phyloP scores from a whole-genome alignment of 2,888 invertebrate genomes.

The Drosophila cracens region DNA sequence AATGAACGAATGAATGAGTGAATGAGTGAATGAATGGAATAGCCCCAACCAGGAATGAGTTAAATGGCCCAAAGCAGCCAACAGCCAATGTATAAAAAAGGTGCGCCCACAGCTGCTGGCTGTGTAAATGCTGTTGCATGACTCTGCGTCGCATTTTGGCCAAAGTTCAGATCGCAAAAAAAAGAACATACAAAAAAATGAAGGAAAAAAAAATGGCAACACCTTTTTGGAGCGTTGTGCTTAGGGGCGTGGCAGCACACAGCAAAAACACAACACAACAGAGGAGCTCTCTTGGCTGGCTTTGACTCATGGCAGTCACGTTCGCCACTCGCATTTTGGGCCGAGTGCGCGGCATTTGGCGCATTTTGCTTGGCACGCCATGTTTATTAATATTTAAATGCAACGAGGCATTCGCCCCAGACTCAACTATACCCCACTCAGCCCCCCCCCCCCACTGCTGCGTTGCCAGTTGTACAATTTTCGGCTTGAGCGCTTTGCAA shows the following conservation, averaged over 20 bases:
- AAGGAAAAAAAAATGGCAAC: constrained; percentile 45
- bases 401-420: constrained; percentile 74
- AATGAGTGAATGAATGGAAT: constrained; percentile 22
- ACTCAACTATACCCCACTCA: constrained; percentile 31
- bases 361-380: constrained; percentile 76
- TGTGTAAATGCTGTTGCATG: constrained; percentile 60
- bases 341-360: constrained; percentile 62
- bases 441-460: background rate
- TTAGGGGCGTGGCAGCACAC: constrained; percentile 32
- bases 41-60: constrained; percentile 18
- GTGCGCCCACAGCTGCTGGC: constrained; percentile 58
- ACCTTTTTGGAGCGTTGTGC: constrained; percentile 26
- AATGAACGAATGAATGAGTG: constrained; percentile 29
- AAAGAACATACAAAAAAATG: background rate
- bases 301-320: constrained; percentile 77
- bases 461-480: constrained; percentile 64
- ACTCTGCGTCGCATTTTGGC: constrained; percentile 68
- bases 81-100: constrained; percentile 44
- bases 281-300: constrained; percentile 34
- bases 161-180: constrained; percentile 63
- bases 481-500: constrained; percentile 67
- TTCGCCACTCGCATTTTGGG: constrained; percentile 54
- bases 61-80: constrained; percentile 27
- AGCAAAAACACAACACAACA: constrained; percentile 2
- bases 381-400: constrained; percentile 82